Evolutionary conservation across 2,888 invertebrate genomes (phyloP).

Genomic region (Callyntrura guangdongensis): DNA sequence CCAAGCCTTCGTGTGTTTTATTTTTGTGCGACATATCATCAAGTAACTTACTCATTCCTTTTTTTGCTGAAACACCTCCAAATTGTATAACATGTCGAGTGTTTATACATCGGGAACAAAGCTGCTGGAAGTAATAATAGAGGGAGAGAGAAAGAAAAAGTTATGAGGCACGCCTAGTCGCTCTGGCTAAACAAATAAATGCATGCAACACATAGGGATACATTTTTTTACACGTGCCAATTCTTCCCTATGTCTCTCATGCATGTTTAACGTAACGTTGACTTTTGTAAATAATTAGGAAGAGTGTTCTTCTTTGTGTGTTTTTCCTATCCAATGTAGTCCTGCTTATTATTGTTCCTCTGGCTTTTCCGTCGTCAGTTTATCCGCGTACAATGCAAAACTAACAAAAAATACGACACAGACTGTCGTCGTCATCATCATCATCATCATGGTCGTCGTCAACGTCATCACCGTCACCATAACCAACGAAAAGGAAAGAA

Average conservation of each 20-base stretch:
- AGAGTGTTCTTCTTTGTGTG: neutral
- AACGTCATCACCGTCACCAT: conserved; percentile 5
- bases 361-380: neutral
- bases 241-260: neutral
- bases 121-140: no score
- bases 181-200: neutral
- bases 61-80: no score
- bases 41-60: no score
- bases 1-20: no score
- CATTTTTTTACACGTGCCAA: neutral
- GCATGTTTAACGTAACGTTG: neutral
- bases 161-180: neutral
- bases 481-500: neutral
- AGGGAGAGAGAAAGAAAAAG: no score
- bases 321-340: neutral
- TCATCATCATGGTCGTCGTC: neutral
- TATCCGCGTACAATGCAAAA: neutral
- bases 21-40: no score
- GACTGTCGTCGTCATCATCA: conserved; percentile 10
- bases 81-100: no score
- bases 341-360: neutral
- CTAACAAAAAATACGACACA: conserved; percentile 28
- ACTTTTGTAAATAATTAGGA: conserved; percentile 33
- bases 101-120: no score
- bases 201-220: neutral